A percentile compares a stretch with the other conserved stretches of the same genome.
Evolutionary conservation across 2,888 invertebrate genomes (phyloP).

Genomic region (Sarcophaga rosellei): DNA sequence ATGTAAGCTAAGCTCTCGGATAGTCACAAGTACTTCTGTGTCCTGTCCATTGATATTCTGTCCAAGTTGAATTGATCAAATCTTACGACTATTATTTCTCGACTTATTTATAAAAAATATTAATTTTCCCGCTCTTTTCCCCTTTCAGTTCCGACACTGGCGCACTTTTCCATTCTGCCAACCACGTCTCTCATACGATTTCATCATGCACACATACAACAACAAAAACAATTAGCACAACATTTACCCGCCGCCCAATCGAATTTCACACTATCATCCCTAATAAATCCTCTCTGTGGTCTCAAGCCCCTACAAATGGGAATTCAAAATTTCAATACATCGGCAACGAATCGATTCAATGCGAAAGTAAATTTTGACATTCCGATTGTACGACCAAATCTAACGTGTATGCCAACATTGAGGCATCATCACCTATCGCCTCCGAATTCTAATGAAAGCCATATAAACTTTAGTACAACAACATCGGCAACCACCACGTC

Average conservation of each 20-base stretch:
- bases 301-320: conserved; percentile 74
- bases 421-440: conserved; percentile 54
- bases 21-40: no score
- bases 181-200: conserved; percentile 75
- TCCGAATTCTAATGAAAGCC: conserved; percentile 26
- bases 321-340: conserved; percentile 71
- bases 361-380: conserved; percentile 74
- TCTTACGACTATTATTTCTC: no score
- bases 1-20: no score
- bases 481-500: conserved; percentile 6
- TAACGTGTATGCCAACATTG: conserved; percentile 53
- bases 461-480: conserved; percentile 35
- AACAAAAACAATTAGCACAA: conserved; percentile 62
- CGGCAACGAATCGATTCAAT: conserved; percentile 70
- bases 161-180: conserved; percentile 73
- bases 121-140: neutral
- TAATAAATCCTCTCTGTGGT: conserved; percentile 76
- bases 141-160: conserved; percentile 61
- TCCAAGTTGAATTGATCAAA: no score
- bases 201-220: conserved; percentile 74
- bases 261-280: conserved; percentile 70
- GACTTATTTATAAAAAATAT: no score
- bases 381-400: conserved; percentile 68
- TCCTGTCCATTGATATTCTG: no score
- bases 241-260: conserved; percentile 69